Evolutionary conservation across 2,888 invertebrate genomes (phyloP).

Genomic region (Mimumesa dahlbomi): DNA sequence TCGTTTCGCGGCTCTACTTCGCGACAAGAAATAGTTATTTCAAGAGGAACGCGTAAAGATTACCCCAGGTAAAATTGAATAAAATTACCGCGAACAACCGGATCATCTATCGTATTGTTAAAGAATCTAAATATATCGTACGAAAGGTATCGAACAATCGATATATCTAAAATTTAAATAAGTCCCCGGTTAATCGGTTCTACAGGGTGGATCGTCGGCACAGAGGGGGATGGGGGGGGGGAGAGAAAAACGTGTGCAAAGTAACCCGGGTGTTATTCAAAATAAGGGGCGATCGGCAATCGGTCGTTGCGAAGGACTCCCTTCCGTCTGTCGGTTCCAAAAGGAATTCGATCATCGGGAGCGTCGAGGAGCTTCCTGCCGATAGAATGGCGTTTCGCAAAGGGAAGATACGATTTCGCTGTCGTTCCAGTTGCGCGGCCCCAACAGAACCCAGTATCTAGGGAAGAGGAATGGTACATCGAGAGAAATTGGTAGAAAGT

Average conservation of each 20-base stretch:
- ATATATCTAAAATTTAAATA: no score
- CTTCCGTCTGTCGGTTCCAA: background rate
- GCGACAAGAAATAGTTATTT: slow-evolving; percentile 3
- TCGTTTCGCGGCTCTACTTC: slow-evolving; percentile 15
- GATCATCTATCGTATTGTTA: no score
- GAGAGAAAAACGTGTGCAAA: no score
- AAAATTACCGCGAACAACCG: no score
- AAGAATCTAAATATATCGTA: no score
- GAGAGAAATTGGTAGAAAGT: slow-evolving; percentile 65
- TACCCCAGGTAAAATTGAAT: no score
- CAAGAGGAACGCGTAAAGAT: no score
- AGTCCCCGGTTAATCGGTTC: no score
- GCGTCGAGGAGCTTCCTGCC: slow-evolving; percentile 45
- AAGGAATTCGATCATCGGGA: slow-evolving; percentile 52
- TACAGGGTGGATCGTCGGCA: no score
- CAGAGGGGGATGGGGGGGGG: no score
- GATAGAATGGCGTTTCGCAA: slow-evolving; percentile 51
- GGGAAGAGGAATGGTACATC: slow-evolving; percentile 23
- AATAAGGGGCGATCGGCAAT: background rate
- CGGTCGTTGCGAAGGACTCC: background rate
- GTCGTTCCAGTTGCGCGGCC: slow-evolving; percentile 43
- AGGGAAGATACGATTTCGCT: slow-evolving; percentile 53
- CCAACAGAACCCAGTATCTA: slow-evolving; percentile 18
- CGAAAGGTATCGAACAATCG: no score
- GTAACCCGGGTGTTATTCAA: no score